Conservation (phyloP, 2,888 invertebrate species). For the Hydropsyche betteni region DNA sequence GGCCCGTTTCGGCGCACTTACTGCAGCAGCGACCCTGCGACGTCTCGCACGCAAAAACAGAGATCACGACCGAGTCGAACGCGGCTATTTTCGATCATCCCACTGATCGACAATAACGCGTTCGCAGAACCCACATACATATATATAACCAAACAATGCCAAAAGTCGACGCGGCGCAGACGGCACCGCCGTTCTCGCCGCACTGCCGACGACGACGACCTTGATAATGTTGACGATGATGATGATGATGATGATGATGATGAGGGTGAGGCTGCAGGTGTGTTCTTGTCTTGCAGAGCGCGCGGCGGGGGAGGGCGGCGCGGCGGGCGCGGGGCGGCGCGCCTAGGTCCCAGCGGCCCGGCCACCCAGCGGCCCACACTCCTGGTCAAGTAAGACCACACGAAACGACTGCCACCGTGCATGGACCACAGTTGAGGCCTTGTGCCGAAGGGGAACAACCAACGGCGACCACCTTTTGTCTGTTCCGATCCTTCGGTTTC, state of each 20-base stretch:
- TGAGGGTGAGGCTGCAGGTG: slow-evolving; percentile 58
- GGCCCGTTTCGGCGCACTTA: too few relatives aligned
- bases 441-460: too few relatives aligned
- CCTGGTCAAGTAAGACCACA: slow-evolving; percentile 59
- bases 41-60: neutral
- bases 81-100: neutral
- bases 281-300: slow-evolving; percentile 68
- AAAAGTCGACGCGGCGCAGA: neutral
- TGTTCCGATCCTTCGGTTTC: too few relatives aligned
- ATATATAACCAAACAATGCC: too few relatives aligned
- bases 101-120: neutral
- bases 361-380: slow-evolving; percentile 61
- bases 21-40: neutral
- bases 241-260: slow-evolving; percentile 20
- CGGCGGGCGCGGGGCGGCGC: slow-evolving; percentile 54
- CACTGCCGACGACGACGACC: neutral
- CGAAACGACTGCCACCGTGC: slow-evolving; percentile 48
- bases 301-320: slow-evolving; percentile 56
- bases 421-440: slow-evolving; percentile 39
- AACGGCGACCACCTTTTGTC: too few relatives aligned
- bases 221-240: slow-evolving; percentile 20
- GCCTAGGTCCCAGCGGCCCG: slow-evolving; percentile 57
- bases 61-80: neutral
- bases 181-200: neutral
- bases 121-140: neutral